phyloP scores from a whole-genome alignment of 2,888 invertebrate species.

The Meiosimyza decipiens region DNA sequence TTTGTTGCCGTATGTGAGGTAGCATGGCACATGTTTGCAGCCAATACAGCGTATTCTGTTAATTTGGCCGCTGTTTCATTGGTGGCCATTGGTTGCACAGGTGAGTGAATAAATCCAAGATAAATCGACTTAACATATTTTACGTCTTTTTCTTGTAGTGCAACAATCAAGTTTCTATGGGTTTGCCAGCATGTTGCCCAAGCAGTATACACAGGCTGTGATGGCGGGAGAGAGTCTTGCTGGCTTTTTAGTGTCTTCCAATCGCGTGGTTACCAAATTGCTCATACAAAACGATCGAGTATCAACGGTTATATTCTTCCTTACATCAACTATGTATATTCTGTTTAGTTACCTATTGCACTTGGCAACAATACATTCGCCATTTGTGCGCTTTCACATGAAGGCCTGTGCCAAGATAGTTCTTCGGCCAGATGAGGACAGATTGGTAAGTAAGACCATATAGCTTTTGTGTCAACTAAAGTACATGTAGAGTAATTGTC shows the following conservation, averaged over 20 bases:
- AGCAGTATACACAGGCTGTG: slow-evolving; percentile 90
- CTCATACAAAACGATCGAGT: slow-evolving; percentile 79
- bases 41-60: slow-evolving; percentile 82
- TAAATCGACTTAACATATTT: slow-evolving; percentile 3
- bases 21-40: slow-evolving; percentile 84
- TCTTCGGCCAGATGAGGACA: slow-evolving; percentile 85
- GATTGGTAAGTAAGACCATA: slow-evolving; percentile 50
- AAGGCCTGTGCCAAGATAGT: slow-evolving; percentile 82
- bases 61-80: slow-evolving; percentile 86
- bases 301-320: slow-evolving; percentile 89
- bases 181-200: slow-evolving; percentile 90
- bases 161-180: slow-evolving; percentile 96
- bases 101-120: slow-evolving; percentile 47
- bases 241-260: slow-evolving; percentile 87
- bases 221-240: slow-evolving; percentile 93
- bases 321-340: slow-evolving; percentile 81
- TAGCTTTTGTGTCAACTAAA: slow-evolving; percentile 38
- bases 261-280: slow-evolving; percentile 85
- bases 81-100: slow-evolving; percentile 87
- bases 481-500: not conserved
- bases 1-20: slow-evolving; percentile 89
- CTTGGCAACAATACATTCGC: slow-evolving; percentile 80
- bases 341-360: slow-evolving; percentile 82
- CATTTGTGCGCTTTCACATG: slow-evolving; percentile 86
- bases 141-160: slow-evolving; percentile 67